Evolutionary conservation across 2,888 invertebrate genomes (phyloP).

Genomic region (Acronicta psi): DNA sequence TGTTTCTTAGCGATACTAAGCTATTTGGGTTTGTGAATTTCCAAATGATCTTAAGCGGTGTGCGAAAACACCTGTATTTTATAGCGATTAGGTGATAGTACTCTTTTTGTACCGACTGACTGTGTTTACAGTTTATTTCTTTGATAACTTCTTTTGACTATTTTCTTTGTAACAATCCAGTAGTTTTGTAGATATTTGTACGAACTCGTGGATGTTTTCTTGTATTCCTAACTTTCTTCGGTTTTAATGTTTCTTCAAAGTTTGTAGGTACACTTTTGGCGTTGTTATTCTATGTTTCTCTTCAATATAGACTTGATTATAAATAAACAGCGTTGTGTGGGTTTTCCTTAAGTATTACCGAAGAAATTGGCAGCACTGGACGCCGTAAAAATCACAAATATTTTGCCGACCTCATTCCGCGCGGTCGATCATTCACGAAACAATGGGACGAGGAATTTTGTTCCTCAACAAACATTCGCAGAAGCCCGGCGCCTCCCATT

Average conservation of each 20-base stretch:
- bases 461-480: slow-evolving; percentile 76
- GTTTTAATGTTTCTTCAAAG: not conserved
- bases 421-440: slow-evolving; percentile 66
- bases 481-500: slow-evolving; percentile 75
- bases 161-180: not conserved
- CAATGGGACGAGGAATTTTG: slow-evolving; percentile 80
- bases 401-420: slow-evolving; percentile 58
- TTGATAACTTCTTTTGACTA: slow-evolving; percentile 20
- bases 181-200: not conserved
- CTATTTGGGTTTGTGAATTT: slow-evolving; percentile 61
- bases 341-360: slow-evolving; percentile 33
- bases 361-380: slow-evolving; percentile 40
- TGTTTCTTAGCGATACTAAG: slow-evolving; percentile 64
- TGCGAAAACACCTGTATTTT: slow-evolving; percentile 78
- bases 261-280: slow-evolving; percentile 1
- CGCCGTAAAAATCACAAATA: slow-evolving; percentile 53
- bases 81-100: slow-evolving; percentile 68
- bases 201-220: not conserved
- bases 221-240: not conserved
- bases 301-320: slow-evolving; percentile 14
- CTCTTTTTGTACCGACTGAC: slow-evolving; percentile 44
- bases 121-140: slow-evolving; percentile 24
- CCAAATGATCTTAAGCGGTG: slow-evolving; percentile 69
- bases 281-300: slow-evolving; percentile 14
- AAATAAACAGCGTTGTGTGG: slow-evolving; percentile 25